A percentile compares a stretch with the other conserved stretches of the same genome.
phyloP scores from a whole-genome alignment of 2,888 invertebrate species.

The Latrodectus hesperus region DNA sequence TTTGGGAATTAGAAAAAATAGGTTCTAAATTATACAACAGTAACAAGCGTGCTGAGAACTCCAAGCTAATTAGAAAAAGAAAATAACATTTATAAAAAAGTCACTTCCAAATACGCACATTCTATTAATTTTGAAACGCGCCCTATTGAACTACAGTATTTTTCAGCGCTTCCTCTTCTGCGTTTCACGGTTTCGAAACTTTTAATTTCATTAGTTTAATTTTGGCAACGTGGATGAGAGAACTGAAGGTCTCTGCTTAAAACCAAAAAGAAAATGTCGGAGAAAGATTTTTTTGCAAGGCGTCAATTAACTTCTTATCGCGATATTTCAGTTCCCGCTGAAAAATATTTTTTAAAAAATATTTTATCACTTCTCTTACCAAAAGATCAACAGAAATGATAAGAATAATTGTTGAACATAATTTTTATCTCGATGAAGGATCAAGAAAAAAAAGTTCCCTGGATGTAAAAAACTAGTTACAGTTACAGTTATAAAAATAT shows the following conservation, averaged over 20 bases:
- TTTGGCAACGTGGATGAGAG: neutral
- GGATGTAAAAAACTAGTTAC: neutral
- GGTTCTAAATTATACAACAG: too few relatives aligned
- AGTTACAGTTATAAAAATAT: neutral
- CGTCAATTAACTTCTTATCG: slow-evolving; percentile 29
- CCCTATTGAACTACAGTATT: too few relatives aligned
- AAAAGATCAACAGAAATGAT: slow-evolving; percentile 3
- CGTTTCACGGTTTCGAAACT: neutral
- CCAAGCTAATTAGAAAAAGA: too few relatives aligned
- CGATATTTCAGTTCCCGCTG: slow-evolving; percentile 5
- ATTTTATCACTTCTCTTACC: neutral
- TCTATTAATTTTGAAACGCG: too few relatives aligned
- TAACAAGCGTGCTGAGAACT: too few relatives aligned
- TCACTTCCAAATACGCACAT: too few relatives aligned
- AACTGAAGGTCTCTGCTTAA: neutral
- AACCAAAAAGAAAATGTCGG: neutral
- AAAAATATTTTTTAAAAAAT: neutral
- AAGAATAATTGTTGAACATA: slow-evolving; percentile 12
- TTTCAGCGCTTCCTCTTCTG: too few relatives aligned
- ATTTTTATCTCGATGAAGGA: slow-evolving; percentile 14
- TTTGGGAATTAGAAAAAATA: too few relatives aligned
- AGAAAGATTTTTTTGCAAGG: slow-evolving; percentile 13
- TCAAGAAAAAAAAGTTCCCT: neutral
- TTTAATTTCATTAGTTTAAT: slow-evolving; percentile 5
- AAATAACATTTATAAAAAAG: too few relatives aligned